These are phyloP conservation scores for Pseudopipra pipra DNA, from an alignment of 2,113 vertebrate species.

Conservation along the genomic window DNA sequence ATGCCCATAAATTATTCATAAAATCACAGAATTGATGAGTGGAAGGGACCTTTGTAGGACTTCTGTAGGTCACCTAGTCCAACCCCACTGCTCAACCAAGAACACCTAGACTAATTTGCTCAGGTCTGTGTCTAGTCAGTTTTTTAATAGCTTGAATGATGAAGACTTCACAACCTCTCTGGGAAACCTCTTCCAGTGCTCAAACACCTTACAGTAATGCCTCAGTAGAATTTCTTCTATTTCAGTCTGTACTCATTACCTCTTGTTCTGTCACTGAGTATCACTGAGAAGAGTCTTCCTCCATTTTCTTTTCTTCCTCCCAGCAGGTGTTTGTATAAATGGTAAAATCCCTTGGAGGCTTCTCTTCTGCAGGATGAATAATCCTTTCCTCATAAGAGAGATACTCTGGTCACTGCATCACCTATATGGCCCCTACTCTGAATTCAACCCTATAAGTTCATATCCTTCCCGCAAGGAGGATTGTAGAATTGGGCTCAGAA, in stretches of 20 bases:
- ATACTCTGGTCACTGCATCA: neutral
- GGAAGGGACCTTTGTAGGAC: neutral
- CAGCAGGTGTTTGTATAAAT: neutral
- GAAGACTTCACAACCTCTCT: neutral
- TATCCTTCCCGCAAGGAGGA: neutral
- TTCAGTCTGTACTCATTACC: neutral
- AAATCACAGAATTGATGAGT: neutral
- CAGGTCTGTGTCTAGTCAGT: accelerated
- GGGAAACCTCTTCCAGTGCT: neutral
- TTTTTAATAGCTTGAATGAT: neutral
- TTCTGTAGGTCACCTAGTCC: neutral
- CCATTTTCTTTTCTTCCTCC: neutral
- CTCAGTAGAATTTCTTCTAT: neutral
- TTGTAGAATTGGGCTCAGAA: neutral
- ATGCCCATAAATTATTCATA: neutral
- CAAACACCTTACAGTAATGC: neutral
- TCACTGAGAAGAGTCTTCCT: neutral
- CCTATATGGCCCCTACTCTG: accelerated
- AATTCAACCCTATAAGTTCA: accelerated
- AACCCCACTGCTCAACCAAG: accelerated
- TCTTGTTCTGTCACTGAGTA: neutral
- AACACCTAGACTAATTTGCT: neutral
- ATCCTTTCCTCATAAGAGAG: neutral
- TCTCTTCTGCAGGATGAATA: neutral
- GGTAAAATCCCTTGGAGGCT: neutral